Conservation (phyloP, 2,113 vertebrate genomes). For the Chloropsis hardwickii region DNA sequence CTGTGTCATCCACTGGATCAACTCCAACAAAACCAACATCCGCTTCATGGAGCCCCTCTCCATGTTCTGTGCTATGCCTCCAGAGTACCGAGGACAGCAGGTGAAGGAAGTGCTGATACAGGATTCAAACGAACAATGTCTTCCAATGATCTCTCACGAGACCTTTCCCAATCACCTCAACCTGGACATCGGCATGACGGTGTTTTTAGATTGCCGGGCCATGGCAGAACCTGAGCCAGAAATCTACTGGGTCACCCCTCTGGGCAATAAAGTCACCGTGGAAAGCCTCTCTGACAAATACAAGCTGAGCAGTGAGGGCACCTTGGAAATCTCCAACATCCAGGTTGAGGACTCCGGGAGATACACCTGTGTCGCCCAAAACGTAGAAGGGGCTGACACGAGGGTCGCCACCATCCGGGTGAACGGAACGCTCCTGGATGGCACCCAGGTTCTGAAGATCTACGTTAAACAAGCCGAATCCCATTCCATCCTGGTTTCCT, state of each 20-base stretch:
- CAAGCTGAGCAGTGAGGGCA: constrained; percentile 86
- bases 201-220: constrained; percentile 91
- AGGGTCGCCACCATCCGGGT: constrained; percentile 87
- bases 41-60: constrained; percentile 96
- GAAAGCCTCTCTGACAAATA: constrained; percentile 89
- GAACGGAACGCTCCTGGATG: constrained; percentile 91
- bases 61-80: constrained; percentile 92
- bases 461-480: constrained; percentile 91
- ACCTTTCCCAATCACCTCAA: constrained; percentile 89
- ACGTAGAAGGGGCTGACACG: constrained; percentile 91
- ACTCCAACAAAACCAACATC: constrained; percentile 89
- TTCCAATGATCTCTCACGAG: constrained; percentile 92
- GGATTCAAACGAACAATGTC: constrained; percentile 85
- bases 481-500: constrained; percentile 93
- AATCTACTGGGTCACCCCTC: constrained; percentile 97
- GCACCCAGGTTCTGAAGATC: constrained; percentile 90
- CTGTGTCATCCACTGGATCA: constrained; percentile 95
- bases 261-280: constrained; percentile 87
- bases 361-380: constrained; percentile 96
- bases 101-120: constrained; percentile 86
- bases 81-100: constrained; percentile 85
- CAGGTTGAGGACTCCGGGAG: constrained; percentile 90
- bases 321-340: constrained; percentile 84
- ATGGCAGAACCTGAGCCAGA: constrained; percentile 96
- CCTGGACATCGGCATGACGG: constrained; percentile 82